Evolutionary conservation across 2,888 invertebrate genomes (phyloP).

Genomic region (Parnassius glacialis): DNA sequence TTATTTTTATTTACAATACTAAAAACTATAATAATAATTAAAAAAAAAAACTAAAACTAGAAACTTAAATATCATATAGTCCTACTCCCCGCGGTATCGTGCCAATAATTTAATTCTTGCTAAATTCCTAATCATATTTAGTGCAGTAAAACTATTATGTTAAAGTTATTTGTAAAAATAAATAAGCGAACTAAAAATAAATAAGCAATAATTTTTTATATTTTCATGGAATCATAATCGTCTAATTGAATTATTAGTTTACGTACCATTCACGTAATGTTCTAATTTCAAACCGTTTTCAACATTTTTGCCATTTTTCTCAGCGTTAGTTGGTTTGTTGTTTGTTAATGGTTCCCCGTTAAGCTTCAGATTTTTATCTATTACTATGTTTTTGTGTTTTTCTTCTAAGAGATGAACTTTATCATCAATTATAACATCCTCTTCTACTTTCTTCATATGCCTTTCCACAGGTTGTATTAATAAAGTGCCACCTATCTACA

Average conservation of each 20-base stretch:
- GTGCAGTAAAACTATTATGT: too few species aligned
- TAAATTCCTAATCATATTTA: too few species aligned
- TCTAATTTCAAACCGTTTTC: background rate
- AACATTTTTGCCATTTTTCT: slow-evolving; percentile 31
- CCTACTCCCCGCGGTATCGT: too few species aligned
- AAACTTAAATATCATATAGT: too few species aligned
- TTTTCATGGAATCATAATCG: background rate
- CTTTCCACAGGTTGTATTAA: slow-evolving; percentile 82
- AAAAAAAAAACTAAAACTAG: too few species aligned
- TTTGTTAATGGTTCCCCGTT: slow-evolving; percentile 36
- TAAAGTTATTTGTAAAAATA: too few species aligned
- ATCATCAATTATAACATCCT: slow-evolving; percentile 61
- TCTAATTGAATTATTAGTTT: background rate
- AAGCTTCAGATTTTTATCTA: slow-evolving; percentile 49
- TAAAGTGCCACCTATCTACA: slow-evolving; percentile 79
- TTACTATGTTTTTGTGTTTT: slow-evolving; percentile 51
- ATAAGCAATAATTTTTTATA: too few species aligned
- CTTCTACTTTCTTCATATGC: slow-evolving; percentile 73
- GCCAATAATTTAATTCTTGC: too few species aligned
- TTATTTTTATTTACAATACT: too few species aligned
- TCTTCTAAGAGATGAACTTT: slow-evolving; percentile 56
- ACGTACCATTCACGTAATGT: slow-evolving; percentile 4
- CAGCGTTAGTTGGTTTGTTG: slow-evolving; percentile 38
- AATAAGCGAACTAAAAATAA: too few species aligned
- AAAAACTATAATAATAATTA: too few species aligned